phyloP scores from a whole-genome alignment of 2,888 invertebrate genomes.

The Panzeria rudis region DNA sequence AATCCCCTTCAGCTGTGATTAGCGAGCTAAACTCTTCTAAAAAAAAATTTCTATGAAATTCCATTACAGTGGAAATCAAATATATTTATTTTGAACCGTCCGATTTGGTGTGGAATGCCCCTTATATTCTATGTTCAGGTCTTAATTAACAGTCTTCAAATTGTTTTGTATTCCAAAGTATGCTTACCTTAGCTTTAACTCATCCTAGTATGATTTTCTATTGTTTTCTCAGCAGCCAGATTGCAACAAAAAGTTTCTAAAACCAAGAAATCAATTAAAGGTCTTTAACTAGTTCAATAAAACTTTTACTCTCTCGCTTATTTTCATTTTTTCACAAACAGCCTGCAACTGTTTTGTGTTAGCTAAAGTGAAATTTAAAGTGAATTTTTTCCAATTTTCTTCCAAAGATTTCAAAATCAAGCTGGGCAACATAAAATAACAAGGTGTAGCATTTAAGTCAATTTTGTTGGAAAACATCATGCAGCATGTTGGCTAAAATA shows the following conservation, averaged over 20 bases:
- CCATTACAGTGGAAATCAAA: too few species aligned
- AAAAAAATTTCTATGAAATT: too few species aligned
- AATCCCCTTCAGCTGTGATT: too few species aligned
- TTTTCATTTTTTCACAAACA: not conserved
- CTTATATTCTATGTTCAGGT: not conserved
- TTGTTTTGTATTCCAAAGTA: too few species aligned
- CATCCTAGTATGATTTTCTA: not conserved
- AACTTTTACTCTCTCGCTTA: constrained; percentile 55
- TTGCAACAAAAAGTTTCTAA: constrained; percentile 11
- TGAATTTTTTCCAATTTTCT: constrained; percentile 41
- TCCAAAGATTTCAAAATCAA: not conserved
- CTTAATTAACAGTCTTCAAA: too few species aligned
- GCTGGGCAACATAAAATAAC: constrained; percentile 4
- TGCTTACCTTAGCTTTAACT: too few species aligned
- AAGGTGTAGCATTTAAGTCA: constrained; percentile 57
- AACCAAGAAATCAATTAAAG: constrained; percentile 48
- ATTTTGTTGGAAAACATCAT: constrained; percentile 45
- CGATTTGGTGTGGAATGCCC: too few species aligned
- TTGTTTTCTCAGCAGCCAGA: not conserved
- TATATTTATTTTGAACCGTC: too few species aligned
- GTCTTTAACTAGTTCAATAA: constrained; percentile 51
- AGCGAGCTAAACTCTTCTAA: too few species aligned
- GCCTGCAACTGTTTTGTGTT: constrained; percentile 20
- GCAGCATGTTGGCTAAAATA: constrained; percentile 44
- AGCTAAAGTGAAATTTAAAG: constrained; percentile 57